Evolutionary conservation across 2,888 invertebrate genomes (phyloP).

Genomic region (Scrobipalpa atriplicella): DNA sequence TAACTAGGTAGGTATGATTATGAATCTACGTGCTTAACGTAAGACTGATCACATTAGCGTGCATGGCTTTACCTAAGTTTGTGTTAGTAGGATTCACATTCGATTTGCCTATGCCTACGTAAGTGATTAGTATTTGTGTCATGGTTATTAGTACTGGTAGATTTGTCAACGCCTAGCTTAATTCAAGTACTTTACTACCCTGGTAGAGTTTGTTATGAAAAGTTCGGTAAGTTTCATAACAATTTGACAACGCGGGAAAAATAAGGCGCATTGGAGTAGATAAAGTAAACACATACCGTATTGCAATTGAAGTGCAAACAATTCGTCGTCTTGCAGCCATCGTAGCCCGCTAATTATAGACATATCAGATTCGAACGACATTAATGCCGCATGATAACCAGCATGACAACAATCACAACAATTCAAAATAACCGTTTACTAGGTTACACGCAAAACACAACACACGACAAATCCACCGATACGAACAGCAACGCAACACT

Average conservation of each 20-base stretch:
- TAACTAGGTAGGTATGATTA: too few species aligned
- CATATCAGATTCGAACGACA: conserved; percentile 77
- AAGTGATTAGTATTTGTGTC: conserved; percentile 4
- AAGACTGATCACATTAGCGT: too few species aligned
- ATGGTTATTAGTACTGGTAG: neutral
- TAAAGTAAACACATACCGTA: conserved; percentile 63
- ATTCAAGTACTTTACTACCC: too few species aligned
- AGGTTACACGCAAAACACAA: conserved; percentile 52
- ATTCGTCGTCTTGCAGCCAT: conserved; percentile 79
- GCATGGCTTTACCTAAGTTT: neutral
- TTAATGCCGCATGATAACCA: conserved; percentile 70
- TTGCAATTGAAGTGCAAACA: conserved; percentile 77
- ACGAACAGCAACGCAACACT: conserved; percentile 63
- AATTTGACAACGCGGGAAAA: conserved; percentile 1
- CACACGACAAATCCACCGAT: conserved; percentile 44
- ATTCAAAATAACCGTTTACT: conserved; percentile 50
- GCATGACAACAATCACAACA: conserved; percentile 59
- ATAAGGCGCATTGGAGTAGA: neutral
- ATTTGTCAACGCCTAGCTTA: too few species aligned
- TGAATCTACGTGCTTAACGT: too few species aligned
- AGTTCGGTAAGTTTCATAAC: too few species aligned
- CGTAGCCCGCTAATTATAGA: conserved; percentile 77
- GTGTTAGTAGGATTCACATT: neutral
- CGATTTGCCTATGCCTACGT: conserved; percentile 9
- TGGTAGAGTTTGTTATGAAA: too few species aligned